Percentiles rank a stretch among this genome's conserved stretches.
Evolutionary conservation across 2,888 invertebrate genomes (phyloP).

Genomic region (Oegoconia quadripuncta): DNA sequence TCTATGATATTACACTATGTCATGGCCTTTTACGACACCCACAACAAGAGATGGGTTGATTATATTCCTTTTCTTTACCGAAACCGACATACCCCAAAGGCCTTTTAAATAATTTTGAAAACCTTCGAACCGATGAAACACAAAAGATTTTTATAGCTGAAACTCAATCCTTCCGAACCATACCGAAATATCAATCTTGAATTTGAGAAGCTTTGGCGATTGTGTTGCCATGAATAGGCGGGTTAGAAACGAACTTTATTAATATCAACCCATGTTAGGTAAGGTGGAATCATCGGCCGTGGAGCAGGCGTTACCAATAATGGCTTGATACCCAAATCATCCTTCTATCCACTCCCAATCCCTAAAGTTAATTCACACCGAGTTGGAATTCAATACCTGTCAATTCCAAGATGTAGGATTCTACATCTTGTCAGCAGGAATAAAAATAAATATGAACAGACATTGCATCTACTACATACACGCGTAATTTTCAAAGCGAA

Average conservation of each 20-base stretch:
- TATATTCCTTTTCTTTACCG: too few relatives aligned
- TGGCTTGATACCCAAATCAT: slow-evolving; percentile 5
- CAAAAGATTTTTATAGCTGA: too few relatives aligned
- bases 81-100: too few relatives aligned
- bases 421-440: too few relatives aligned
- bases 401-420: not conserved
- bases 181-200: slow-evolving; percentile 17
- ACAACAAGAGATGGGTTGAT: too few relatives aligned
- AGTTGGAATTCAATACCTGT: not conserved
- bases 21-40: too few relatives aligned
- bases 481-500: too few relatives aligned
- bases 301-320: slow-evolving; percentile 7
- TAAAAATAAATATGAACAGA: too few relatives aligned
- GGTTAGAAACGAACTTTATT: slow-evolving; percentile 40
- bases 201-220: slow-evolving; percentile 10
- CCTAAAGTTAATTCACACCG: not conserved
- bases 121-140: too few relatives aligned
- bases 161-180: not conserved
- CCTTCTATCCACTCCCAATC: slow-evolving; percentile 1
- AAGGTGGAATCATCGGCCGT: not conserved
- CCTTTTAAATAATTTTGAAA: too few relatives aligned
- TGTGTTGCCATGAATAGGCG: slow-evolving; percentile 16
- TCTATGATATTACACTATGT: too few relatives aligned
- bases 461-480: too few relatives aligned
- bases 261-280: slow-evolving; percentile 30